These are phyloP conservation scores for human (Homo sapiens) DNA, from an alignment of 2,113 vertebrate genomes.

Conservation along the genomic window DNA sequence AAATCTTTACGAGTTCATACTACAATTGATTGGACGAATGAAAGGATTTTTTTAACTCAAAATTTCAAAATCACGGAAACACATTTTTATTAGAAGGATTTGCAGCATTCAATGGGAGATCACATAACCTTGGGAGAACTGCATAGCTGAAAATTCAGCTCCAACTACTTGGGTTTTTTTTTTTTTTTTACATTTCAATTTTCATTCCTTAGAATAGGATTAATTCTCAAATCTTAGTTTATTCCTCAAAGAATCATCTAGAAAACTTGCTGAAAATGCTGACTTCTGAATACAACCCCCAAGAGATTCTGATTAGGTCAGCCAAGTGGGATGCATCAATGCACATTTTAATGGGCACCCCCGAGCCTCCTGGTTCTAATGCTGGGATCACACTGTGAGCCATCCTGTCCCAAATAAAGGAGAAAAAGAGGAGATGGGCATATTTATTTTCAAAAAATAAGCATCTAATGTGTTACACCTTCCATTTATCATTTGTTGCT, in stretches of 20 bases:
- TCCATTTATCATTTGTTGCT: background rate
- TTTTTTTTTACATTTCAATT: background rate
- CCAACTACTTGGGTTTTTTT: background rate
- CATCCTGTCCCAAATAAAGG: background rate
- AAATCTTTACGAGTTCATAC: background rate
- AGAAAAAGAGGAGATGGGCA: background rate
- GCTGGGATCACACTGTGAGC: background rate
- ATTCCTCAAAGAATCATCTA: background rate
- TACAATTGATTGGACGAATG: background rate
- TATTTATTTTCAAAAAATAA: background rate
- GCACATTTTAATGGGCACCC: background rate
- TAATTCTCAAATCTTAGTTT: background rate
- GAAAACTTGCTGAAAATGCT: background rate
- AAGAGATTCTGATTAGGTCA: background rate
- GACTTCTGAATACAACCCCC: background rate
- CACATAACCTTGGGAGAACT: background rate
- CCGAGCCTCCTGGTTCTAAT: background rate
- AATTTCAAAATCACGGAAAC: background rate
- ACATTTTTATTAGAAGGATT: background rate
- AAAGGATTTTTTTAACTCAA: background rate
- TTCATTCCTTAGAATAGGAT: background rate
- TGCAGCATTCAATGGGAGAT: background rate
- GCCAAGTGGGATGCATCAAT: accelerated
- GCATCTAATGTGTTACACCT: background rate
- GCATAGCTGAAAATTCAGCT: background rate